Evolutionary conservation across 2,113 vertebrate genomes (phyloP), one percentile per base, ranked within the genome.

Genomic region (Parotia lawesii): DNA sequence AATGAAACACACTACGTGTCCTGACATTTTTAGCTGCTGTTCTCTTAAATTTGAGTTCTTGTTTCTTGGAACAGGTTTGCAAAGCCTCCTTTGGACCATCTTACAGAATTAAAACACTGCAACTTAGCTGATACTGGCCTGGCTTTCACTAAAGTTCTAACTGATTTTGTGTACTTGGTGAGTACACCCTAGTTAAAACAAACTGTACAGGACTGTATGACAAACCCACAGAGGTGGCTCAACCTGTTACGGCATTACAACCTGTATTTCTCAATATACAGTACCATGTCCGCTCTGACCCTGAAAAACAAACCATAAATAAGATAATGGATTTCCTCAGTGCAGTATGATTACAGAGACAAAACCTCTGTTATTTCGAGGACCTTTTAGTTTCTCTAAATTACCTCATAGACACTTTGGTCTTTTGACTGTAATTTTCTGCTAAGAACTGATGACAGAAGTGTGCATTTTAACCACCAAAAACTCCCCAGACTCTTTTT

Each of bases 361-460:
- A 86, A 94, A 94, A 86, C 76, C 80, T 95, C 73, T 86, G 94
- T 90, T 92, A 96, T 95, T 96, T 88, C 94, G 72, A 92, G 83
- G 24, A 86, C 64, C 20, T 96, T 95, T 74, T 44, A 71, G 79
- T 81, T 94, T 89, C 86, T 89, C 51, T 93, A 56, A 94, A 93
- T 96, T 94, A 66, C 90, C 33, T 96, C 88, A 92, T 56, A 84
- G 79, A 25, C 57, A 67, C 79, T 93, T 92, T 67, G 76, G 76
- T 93, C 83, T 92, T 90, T 64, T 81, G 76, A 73, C 72, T 93
- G 71, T 77, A 76, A 65, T 90, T 93, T 94, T 96, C 79, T 92
- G 44, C 87, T 76, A 91, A 70, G 94, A 81, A 60, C 60, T 78
- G 83, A 89, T 93, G 95, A 87, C 83, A 92, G 92, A 93, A 61